Evolutionary conservation across 2,888 invertebrate genomes (phyloP).

Genomic region (Magallana nippona): DNA sequence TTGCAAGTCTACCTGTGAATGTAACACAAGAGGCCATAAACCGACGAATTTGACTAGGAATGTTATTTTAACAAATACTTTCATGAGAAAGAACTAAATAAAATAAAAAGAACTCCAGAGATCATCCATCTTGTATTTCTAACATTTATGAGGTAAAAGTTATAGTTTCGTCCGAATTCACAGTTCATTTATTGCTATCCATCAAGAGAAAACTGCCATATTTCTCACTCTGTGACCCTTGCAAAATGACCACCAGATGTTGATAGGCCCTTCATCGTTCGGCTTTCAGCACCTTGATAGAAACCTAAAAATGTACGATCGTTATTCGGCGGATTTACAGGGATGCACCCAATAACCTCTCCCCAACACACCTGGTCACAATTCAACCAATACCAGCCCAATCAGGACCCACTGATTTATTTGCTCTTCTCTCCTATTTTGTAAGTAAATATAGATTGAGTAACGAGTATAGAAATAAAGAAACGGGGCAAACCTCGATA

Average conservation of each 20-base stretch:
- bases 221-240: conserved; percentile 2
- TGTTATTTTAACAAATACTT: conserved; percentile 15
- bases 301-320: conserved; percentile 18
- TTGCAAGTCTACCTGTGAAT: conserved; percentile 2
- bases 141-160: conserved; percentile 33
- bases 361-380: conserved; percentile 14
- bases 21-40: conserved; percentile 26
- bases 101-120: conserved; percentile 10
- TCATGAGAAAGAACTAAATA: neutral
- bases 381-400: neutral
- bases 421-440: conserved; percentile 8
- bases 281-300: conserved; percentile 19
- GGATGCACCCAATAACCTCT: conserved; percentile 12
- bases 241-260: conserved; percentile 23
- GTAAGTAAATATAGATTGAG: conserved; percentile 24
- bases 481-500: neutral
- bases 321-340: conserved; percentile 10
- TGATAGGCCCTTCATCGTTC: neutral
- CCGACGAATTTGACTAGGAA: neutral
- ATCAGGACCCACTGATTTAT: neutral
- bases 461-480: conserved; percentile 7
- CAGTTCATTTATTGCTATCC: conserved; percentile 31
- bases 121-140: conserved; percentile 29
- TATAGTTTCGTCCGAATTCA: conserved; percentile 33
- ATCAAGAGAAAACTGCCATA: neutral